Percentiles rank a stretch among this genome's conserved stretches.
These are phyloP conservation scores for Eciton burchellii DNA, from an alignment of 1,140 invertebrate genomes.

Conservation along the genomic window DNA sequence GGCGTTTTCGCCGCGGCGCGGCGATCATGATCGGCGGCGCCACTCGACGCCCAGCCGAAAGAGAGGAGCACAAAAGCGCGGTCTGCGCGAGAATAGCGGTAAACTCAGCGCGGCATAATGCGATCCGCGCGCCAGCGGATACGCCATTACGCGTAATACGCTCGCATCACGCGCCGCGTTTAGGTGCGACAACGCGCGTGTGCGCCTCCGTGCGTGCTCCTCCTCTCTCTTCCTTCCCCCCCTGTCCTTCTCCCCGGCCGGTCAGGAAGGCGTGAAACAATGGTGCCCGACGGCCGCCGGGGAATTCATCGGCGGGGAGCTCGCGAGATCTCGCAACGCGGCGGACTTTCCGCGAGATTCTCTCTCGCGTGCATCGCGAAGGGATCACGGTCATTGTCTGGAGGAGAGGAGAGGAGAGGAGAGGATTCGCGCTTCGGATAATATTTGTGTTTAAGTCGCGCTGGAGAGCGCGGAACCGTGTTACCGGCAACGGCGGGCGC, in stretches of 20 bases:
- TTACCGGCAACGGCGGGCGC: background rate
- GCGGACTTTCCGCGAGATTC: too few relatives aligned
- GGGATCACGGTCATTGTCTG: background rate
- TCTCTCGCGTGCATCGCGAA: background rate
- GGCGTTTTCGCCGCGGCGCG: slow-evolving; percentile 48
- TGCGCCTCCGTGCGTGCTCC: slow-evolving; percentile 11
- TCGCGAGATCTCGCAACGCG: too few relatives aligned
- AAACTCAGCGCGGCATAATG: slow-evolving; percentile 64
- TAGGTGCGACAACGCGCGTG: slow-evolving; percentile 53
- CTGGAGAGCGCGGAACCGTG: background rate
- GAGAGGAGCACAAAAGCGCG: slow-evolving; percentile 62
- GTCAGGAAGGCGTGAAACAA: slow-evolving; percentile 63
- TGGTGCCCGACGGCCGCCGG: slow-evolving; percentile 43
- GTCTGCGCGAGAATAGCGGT: slow-evolving; percentile 67
- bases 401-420: too few relatives aligned
- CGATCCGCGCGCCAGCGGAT: slow-evolving; percentile 61
- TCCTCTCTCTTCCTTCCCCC: too few relatives aligned
- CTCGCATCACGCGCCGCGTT: slow-evolving; percentile 55
- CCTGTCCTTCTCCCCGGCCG: slow-evolving; percentile 47
- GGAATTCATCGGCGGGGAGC: slow-evolving; percentile 45
- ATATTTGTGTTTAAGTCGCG: slow-evolving; percentile 4
- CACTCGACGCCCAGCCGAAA: slow-evolving; percentile 54
- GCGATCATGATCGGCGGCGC: slow-evolving; percentile 50
- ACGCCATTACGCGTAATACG: slow-evolving; percentile 65
- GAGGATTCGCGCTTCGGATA: background rate